Conservation (phyloP, 2,888 invertebrate species). For the Sympetrum striolatum region DNA sequence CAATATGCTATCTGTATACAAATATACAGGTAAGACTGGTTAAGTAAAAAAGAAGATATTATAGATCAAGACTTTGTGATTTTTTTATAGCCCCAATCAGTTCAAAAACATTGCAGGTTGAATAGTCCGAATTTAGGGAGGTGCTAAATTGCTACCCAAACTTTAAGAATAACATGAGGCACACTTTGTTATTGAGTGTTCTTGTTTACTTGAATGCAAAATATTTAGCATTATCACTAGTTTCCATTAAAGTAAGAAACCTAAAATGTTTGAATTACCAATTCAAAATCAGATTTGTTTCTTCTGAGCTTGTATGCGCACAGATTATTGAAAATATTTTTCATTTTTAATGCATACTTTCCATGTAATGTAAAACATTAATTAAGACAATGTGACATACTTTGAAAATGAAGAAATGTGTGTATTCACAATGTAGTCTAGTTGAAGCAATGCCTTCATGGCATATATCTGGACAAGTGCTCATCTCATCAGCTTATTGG, state of each 20-base stretch:
- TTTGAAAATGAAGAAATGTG: neutral
- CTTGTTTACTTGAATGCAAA: neutral
- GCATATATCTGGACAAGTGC: neutral
- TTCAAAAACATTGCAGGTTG: slow-evolving; percentile 22
- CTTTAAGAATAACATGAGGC: neutral
- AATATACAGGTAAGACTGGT: slow-evolving; percentile 19
- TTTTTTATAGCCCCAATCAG: neutral
- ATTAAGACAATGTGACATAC: slow-evolving; percentile 9
- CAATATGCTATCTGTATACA: neutral
- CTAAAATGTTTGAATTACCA: neutral
- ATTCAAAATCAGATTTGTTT: neutral
- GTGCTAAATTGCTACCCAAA: slow-evolving; percentile 3
- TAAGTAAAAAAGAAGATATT: slow-evolving; percentile 12
- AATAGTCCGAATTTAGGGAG: slow-evolving; percentile 13
- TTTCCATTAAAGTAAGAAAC: slow-evolving; percentile 1
- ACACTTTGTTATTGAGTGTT: neutral
- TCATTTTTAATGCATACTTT: neutral
- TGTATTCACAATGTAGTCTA: slow-evolving; percentile 18
- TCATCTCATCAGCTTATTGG: neutral
- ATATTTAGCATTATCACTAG: neutral
- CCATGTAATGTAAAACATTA: neutral
- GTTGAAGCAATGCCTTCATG: slow-evolving; percentile 4
- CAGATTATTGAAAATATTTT: neutral
- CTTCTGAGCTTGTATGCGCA: slow-evolving; percentile 7
- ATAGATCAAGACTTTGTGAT: slow-evolving; percentile 34